Percentiles rank a stretch among this genome's conserved stretches.
Evolutionary conservation across 1,140 invertebrate genomes (phyloP).

Genomic region (Saccostrea cuccullata): DNA sequence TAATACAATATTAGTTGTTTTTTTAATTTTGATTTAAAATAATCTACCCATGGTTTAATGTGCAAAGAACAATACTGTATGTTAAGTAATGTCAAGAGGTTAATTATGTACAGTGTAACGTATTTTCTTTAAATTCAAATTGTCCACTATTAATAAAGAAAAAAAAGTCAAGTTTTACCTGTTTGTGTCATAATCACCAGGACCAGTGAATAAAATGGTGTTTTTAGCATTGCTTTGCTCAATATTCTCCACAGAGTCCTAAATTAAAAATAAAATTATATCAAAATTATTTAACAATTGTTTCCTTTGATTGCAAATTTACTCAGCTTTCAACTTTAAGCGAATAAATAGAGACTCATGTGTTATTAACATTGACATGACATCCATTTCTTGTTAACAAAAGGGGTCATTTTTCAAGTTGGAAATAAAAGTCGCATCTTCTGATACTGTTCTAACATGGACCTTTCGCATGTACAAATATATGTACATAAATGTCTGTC

Average conservation of each 20-base stretch:
- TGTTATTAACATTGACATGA: too few relatives aligned
- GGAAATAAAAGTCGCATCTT: too few relatives aligned
- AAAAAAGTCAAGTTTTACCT: slow-evolving; percentile 10
- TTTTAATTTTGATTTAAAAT: not conserved
- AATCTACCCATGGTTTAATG: not conserved
- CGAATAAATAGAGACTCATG: too few relatives aligned
- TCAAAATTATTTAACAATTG: too few relatives aligned
- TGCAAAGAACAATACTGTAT: not conserved
- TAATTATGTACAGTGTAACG: too few relatives aligned
- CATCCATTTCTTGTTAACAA: not conserved
- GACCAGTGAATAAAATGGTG: slow-evolving; percentile 8
- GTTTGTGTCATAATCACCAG: slow-evolving; percentile 22
- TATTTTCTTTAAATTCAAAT: too few relatives aligned
- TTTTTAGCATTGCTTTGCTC: slow-evolving; percentile 20
- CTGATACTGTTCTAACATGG: too few relatives aligned
- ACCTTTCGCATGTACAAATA: too few relatives aligned
- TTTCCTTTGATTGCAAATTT: too few relatives aligned
- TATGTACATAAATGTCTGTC: too few relatives aligned
- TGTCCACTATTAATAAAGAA: too few relatives aligned
- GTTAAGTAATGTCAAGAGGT: not conserved
- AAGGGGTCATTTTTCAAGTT: not conserved
- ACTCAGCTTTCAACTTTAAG: too few relatives aligned
- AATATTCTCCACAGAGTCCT: not conserved
- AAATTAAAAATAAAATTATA: not conserved
- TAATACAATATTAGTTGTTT: not conserved